Evolutionary conservation across 2,888 invertebrate species (phyloP).

Genomic region (Stratiomys singularior): DNA sequence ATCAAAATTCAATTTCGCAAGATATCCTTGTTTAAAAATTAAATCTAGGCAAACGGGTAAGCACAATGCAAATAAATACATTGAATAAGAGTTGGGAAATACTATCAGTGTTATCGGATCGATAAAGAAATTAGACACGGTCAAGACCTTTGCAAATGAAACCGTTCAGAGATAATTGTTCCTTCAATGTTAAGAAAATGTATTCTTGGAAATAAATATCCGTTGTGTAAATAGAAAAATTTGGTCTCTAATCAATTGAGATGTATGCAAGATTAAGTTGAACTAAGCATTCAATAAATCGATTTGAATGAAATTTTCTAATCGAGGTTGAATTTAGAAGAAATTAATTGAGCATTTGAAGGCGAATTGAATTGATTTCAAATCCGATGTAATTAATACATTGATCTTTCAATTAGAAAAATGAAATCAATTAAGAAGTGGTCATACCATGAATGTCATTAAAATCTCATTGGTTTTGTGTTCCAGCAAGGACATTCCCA

Average conservation of each 20-base stretch:
- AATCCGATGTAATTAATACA: too few relatives aligned
- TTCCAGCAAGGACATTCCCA: too few relatives aligned
- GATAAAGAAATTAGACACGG: constrained; percentile 21
- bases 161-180: not conserved
- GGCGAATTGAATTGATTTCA: not conserved
- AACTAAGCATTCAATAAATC: too few relatives aligned
- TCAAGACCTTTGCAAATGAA: constrained; percentile 37
- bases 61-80: not conserved
- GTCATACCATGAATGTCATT: too few relatives aligned
- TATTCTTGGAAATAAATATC: too few relatives aligned
- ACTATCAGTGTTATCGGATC: constrained; percentile 10
- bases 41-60: not conserved
- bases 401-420: too few relatives aligned
- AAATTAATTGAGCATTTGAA: not conserved
- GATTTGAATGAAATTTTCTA: not conserved
- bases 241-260: too few relatives aligned
- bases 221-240: too few relatives aligned
- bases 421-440: too few relatives aligned
- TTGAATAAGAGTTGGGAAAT: not conserved
- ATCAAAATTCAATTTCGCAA: not conserved
- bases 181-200: too few relatives aligned
- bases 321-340: not conserved
- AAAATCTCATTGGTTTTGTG: too few relatives aligned
- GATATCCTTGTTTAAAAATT: not conserved
- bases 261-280: too few relatives aligned